Evolutionary conservation across 2,797 vertebrate genomes (phyloP), one percentile per base, ranked within the genome.

Genomic region (Argya squamiceps): DNA sequence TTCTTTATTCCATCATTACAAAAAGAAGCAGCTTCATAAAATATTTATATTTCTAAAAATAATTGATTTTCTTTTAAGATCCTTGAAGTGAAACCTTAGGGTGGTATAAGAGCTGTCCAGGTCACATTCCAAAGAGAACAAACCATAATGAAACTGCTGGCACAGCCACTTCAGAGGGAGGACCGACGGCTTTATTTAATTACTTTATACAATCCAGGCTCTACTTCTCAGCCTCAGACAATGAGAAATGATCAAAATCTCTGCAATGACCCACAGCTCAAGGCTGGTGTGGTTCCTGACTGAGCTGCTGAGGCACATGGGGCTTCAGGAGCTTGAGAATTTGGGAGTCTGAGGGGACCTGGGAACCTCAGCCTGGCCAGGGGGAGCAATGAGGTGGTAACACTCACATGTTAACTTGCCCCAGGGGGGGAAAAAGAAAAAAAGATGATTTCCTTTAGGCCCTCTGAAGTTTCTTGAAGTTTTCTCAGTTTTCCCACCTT

Each of bases 11-110:
- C 39, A 1, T 69, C 56, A 68, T 80, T 92, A 85, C 43, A 41
- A 68, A 62, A 75, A 92, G 50, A 36, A 84, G 68, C 58, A 26
- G 91, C 76, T 88, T 71, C 62, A 50, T 89, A 89, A 88, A 76
- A 85, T 89, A 89, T 94, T 95, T 95, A 84, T 83, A 81, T 92
- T 88, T 77, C 84, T 83, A 71, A 92, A 87, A 88, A 95, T 76
- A 81, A 94, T 94, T 92, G 30, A 80, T 94, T 93, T 84, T 17
- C 55, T 91, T 94, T 83, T 70, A 83, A 92, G 83, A 67, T 27
- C 77, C 80, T 94, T 93, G 68, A 92, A 94, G 58, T 23, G 32
- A 75, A 92, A 69, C 50, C 78, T 92, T 65, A 20, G 5, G 19
- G 60, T 21, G 93, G 58, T 29, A 10, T 43, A 70, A 74, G 55